Conservation (phyloP, 2,113 vertebrate genomes). For the Isurus oxyrinchus region DNA sequence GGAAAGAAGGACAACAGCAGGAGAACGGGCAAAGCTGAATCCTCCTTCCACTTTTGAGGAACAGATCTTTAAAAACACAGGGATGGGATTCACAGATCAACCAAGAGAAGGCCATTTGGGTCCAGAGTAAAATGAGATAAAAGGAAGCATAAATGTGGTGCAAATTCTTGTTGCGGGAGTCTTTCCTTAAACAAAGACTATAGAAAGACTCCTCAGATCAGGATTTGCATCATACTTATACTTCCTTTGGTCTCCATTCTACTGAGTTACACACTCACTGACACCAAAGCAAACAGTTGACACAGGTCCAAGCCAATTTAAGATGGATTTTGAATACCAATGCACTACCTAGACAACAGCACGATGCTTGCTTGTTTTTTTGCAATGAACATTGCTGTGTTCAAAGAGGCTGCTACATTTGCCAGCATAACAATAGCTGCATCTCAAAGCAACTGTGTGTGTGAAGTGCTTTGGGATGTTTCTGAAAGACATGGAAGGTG, state of each 20-base stretch:
- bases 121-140: neutral
- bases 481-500: neutral
- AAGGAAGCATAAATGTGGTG: neutral
- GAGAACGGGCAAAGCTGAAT: neutral
- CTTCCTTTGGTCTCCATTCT: neutral
- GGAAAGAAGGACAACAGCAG: neutral
- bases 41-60: neutral
- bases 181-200: neutral
- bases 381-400: neutral
- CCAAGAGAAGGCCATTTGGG: neutral
- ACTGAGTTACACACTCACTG: neutral
- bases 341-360: neutral
- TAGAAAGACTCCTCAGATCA: neutral
- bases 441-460: neutral
- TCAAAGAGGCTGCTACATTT: neutral
- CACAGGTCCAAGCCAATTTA: neutral
- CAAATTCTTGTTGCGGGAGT: neutral
- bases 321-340: neutral
- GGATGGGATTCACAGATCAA: neutral
- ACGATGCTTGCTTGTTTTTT: neutral
- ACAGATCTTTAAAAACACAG: neutral
- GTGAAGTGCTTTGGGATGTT: neutral
- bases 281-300: neutral
- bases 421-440: neutral
- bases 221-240: neutral